Evolutionary conservation across 2,113 vertebrate genomes (phyloP).

Genomic region (Bos indicus): DNA sequence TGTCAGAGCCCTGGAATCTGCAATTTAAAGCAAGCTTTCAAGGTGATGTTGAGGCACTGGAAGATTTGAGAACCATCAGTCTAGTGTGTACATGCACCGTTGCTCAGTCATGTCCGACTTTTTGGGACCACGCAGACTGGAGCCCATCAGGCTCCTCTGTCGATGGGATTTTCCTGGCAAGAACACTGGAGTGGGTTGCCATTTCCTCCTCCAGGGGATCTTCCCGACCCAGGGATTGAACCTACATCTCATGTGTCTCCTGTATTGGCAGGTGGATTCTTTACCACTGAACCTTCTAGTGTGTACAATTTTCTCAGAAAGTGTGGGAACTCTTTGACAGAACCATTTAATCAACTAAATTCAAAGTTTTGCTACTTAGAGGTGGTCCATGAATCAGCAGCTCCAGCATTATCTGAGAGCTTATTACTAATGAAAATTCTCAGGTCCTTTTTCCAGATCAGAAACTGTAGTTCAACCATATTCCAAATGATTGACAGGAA

Average conservation of each 20-base stretch:
- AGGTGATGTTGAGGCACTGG: not conserved
- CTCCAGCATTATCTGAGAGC: not conserved
- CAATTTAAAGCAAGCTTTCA: not conserved
- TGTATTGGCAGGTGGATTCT: not conserved
- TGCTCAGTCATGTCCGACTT: rapidly evolving
- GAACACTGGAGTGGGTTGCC: not conserved
- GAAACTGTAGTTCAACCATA: not conserved
- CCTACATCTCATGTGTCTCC: not conserved
- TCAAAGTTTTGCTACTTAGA: not conserved
- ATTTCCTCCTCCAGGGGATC: not conserved
- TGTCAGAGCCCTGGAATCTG: not conserved
- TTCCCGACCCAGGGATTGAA: not conserved
- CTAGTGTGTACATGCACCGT: not conserved
- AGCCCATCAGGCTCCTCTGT: not conserved
- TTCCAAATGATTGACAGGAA: not conserved
- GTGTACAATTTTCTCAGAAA: not conserved
- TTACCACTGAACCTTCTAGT: not conserved
- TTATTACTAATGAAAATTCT: not conserved
- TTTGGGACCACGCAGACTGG: not conserved
- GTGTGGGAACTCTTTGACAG: not conserved
- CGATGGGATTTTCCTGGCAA: not conserved
- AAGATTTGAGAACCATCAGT: not conserved
- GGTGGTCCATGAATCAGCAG: not conserved
- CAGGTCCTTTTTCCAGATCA: not conserved
- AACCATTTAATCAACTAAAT: not conserved